Base-by-base conservation (phyloP, 2,888 invertebrate species). In the Phragmatobia fuliginosa region DNA sequence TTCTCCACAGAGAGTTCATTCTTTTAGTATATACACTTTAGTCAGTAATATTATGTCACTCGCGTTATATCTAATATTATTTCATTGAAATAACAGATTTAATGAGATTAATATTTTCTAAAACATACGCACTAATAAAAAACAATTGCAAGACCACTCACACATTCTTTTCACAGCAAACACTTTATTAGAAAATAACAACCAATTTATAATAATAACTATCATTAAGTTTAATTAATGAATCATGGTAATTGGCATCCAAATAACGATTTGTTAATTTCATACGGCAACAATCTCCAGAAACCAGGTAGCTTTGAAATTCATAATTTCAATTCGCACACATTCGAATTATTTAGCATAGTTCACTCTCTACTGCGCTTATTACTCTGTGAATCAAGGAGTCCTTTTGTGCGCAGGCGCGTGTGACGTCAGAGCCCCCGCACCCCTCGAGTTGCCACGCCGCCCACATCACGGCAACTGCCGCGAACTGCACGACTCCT, bases 401-500 rank as follows among this genome's bases (percentile, higher is more conserved):
- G 89, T 80, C 71, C 33, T 45, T 58, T 21, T 73, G 41, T 77
- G 90, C 94, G 94, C 94, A 90, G 87, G 94, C 92, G 94, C 88
- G 86, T 28, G 84, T 94, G 94, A 94, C 94, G 94, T 94, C 94
- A 94, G 87, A 83, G 83, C 87, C 85, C 87, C 83, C 89, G 76
- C 28, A 28, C 82, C 78, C 84, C 86, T 70, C 84, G 67, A 80
- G 66, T 70, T 75, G 61, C 74, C 82, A 70, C 80, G 72, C 79
- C 84, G 77, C 84, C 78, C 81, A 80, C 83, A 77, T 75, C 61
- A 71, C 72, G 77, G 76, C 71, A 81, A 77, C 83, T 80, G 79
- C 83, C 75, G 81, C 79, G 83, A 82, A 83, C 80, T 72, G 71
- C 71, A 72, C 65, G 68, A 62, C 82, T 75, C 82, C 70, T 77